Base-by-base conservation (phyloP, 2,113 vertebrate genomes). In the Acanthochromis polyacanthus region DNA sequence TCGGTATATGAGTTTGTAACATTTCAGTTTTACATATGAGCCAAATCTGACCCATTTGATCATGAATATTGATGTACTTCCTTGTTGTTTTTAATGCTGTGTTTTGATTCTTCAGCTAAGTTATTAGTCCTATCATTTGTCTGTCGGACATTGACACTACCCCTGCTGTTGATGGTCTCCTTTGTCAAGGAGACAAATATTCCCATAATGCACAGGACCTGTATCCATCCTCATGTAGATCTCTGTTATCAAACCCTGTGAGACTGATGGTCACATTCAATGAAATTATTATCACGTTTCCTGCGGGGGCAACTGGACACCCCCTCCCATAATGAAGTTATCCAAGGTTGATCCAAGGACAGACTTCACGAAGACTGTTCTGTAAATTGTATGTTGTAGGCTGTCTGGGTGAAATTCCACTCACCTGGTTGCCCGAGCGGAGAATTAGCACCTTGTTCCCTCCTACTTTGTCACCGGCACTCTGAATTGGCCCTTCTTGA, bases 401-500 rank as follows among this genome's bases (percentile, higher is more conserved):
- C 63, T 50, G 55, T 75, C 67, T 45, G 75, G 77, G 61, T 90
- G 88, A 91, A 91, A 87, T 90, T 91, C 62, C 85, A 85, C 71
- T 88, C 89, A 71, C 84, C 75, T 81, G 19, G 32, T 80, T 79
- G 80, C 80, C 82, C 19, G 22, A 82, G 62, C 10, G 5, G 56
- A 78, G 75, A 76, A 86, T 87, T 73, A 84, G 64, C 52, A 25
- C n/a, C 38, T 45, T 15, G n/a, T 59, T 52, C 17, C 69, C 70
- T 65, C 79, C 73, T 69, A 58, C 66, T 32, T 15, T 22, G 52
- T 52, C 1, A 7, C 51, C 22, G 51, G 62, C 53, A 52, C 59
- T 83, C 56, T 15, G 64, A 88, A 85, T 78, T 71, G 73, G 48
- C 56, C 63, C 53, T 15, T 14, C 12, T 45, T 70, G 68, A 48